Conservation (phyloP, 2,797 vertebrate species). For the Podargus strigoides region DNA sequence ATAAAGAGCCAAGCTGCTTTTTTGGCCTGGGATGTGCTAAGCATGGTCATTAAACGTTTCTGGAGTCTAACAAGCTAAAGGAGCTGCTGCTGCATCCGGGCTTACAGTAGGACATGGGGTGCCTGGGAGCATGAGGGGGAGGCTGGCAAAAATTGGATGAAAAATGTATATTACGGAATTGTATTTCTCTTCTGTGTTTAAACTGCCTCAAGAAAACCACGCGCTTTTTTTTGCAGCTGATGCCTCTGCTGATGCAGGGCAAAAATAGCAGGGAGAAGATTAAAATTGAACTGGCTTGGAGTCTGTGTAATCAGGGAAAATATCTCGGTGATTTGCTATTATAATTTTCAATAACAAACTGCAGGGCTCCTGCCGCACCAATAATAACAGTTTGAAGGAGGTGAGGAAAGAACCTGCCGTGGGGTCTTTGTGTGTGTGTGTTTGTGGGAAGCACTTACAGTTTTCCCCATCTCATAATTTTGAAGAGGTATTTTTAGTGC, state of each 20-base stretch:
- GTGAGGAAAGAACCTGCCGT: conserved; percentile 34
- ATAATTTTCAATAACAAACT: conserved; percentile 74
- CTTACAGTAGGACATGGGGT: not conserved
- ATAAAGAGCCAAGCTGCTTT: conserved; percentile 48
- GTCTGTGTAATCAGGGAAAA: conserved; percentile 75
- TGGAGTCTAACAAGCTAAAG: not conserved
- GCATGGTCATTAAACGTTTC: not conserved
- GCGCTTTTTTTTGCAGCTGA: conserved; percentile 66
- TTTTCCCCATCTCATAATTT: conserved; percentile 66
- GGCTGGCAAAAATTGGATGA: not conserved
- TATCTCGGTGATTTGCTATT: conserved; percentile 74
- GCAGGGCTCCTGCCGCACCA: conserved; percentile 65
- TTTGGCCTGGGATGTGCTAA: not conserved
- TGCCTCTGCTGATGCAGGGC: conserved; percentile 57
- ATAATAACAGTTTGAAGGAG: conserved; percentile 60
- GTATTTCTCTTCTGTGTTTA: conserved; percentile 17
- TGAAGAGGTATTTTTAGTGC: conserved; percentile 75
- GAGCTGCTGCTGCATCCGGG: accelerated
- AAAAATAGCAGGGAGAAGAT: conserved; percentile 40
- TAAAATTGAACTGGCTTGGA: conserved; percentile 58
- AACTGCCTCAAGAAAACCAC: conserved; percentile 39
- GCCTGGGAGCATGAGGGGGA: not conserved
- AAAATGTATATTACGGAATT: not conserved
- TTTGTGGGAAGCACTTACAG: conserved; percentile 54
- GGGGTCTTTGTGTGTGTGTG: conserved; percentile 30